These are phyloP conservation scores for Pyrrhia umbra DNA, from an alignment of 2,888 invertebrate genomes.

Conservation along the genomic window DNA sequence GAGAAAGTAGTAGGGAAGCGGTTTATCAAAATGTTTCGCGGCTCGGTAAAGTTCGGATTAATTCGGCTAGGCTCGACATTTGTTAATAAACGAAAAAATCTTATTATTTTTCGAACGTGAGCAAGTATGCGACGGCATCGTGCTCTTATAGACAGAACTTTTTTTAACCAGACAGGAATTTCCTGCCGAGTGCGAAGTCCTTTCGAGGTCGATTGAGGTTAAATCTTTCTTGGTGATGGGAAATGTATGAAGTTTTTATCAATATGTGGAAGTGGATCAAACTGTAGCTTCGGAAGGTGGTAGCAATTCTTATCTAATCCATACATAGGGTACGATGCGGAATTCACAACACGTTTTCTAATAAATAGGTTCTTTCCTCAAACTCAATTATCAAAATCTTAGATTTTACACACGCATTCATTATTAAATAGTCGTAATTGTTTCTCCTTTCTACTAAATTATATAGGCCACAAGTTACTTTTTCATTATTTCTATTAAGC, in stretches of 20 bases:
- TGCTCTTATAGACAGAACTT: constrained; percentile 38
- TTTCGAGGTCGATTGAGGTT: constrained; percentile 61
- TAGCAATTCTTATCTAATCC: not conserved
- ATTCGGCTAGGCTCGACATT: constrained; percentile 25
- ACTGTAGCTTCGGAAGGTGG: not conserved
- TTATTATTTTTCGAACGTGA: constrained; percentile 26
- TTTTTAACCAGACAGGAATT: constrained; percentile 73
- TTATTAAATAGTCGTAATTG: not conserved
- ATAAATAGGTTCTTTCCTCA: too few species aligned
- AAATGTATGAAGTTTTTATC: constrained; percentile 4
- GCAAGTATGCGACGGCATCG: constrained; percentile 30
- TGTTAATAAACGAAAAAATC: constrained; percentile 22
- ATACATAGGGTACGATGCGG: not conserved
- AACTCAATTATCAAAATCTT: not conserved
- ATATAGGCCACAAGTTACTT: constrained; percentile 4
- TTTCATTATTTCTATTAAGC: constrained; percentile 5
- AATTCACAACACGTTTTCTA: too few species aligned
- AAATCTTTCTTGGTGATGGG: constrained; percentile 29
- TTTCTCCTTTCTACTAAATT: not conserved
- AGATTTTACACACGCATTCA: not conserved
- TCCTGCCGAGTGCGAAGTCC: constrained; percentile 65
- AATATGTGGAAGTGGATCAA: not conserved
- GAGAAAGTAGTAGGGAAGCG: constrained; percentile 41
- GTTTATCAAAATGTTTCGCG: constrained; percentile 1
- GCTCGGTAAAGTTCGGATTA: constrained; percentile 25